Base-by-base conservation (phyloP, 2,888 invertebrate genomes). In the Lithodes maja region DNA sequence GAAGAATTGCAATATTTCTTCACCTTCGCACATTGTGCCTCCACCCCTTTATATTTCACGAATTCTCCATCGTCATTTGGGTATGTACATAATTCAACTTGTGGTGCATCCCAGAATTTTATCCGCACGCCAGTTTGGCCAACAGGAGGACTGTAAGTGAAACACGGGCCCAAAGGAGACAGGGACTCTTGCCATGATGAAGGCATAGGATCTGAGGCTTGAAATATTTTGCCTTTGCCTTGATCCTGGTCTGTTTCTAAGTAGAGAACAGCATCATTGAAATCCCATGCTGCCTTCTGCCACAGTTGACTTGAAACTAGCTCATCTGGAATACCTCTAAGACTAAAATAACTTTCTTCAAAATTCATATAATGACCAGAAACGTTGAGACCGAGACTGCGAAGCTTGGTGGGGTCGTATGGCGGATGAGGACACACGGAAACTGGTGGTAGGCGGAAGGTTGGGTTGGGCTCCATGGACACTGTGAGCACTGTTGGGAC, bases 141-240 rank as follows among this genome's bases (percentile, higher is more conserved):
- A 17, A 49, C 2, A 5, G 80, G 86, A 2, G 86, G 17, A 50
- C 49, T 53, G 17, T 78, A 71, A 12, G 86, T 86, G 53, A 86
- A 54, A 33, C 86, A 86, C 2, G 86, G 86, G 17, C 86, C 86
- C 17, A 86, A 68, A 2, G 86, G 86, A 7, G 86, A 86, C 12
- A 78, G 50, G 52, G 85, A 69, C 2, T 33, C 50, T 2, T 68
- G 69, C 86, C 86, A 86, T 9, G 12, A 3, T 1, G 86, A 15
- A 7, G 69, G 3, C 5, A 79, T 9, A 5, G 17, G 7, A 2
- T n/a, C 71, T 5, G 52, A 7, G 1, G 12, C 12, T 17, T 53
- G 12, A 17, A 50, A 75, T 15, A 12, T 17, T 33, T 33, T 33
- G 3, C n/a, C 15, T 2, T 9, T 9, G 0, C 15, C 3, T 2